Evolutionary conservation across 2,113 vertebrate genomes (phyloP), one percentile per base, ranked within the genome.

Genomic region (Choloepus hoffmanni): DNA sequence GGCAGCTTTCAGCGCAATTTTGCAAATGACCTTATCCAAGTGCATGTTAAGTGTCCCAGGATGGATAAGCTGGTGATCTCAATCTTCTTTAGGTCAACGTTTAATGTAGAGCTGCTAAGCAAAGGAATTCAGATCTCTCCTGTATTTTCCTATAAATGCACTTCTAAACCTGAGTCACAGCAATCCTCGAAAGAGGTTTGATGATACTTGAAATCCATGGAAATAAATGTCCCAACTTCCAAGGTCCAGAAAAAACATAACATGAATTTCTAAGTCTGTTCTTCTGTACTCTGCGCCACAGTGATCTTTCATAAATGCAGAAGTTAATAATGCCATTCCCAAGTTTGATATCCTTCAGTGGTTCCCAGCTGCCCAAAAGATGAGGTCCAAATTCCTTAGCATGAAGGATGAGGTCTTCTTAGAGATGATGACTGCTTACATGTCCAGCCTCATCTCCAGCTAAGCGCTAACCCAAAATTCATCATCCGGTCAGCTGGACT

Each of bases 171-270:
- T 33, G 16, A 94, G 79, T 78, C 53, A 89, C 5, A 58, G 72
- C 45, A 19, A 89, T 82, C 65, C 53, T 87, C 53, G 67, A 93
- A 93, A 87, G 55, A 84, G 90, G 58, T 77, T 26, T 84, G 53
- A 15, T 40, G 60, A 92, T 24, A 91, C 63, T 50, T 94, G n/a
- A 81, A 92, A 95, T 30, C 36, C 92, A 94, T 30, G 14, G 58
- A 90, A 94, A 95, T 73, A 82, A 94, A 94, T 23, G 63, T 89
- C 50, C 28, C 85, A 90, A 81, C 60, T 62, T 92, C 77, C 28
- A 1, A 58, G 62, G 53, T 89, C 28, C 60, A 96, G 77, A 93
- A 96, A 95, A 92, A 92, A 79, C 3, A 9, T 11, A 85, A 55
- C 24, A 50, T 36, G 11, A 79, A 84, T 85, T 87, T 89, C 86